phyloP scores from a whole-genome alignment of 2,888 invertebrate species.

The Torymus aiolomorphi region DNA sequence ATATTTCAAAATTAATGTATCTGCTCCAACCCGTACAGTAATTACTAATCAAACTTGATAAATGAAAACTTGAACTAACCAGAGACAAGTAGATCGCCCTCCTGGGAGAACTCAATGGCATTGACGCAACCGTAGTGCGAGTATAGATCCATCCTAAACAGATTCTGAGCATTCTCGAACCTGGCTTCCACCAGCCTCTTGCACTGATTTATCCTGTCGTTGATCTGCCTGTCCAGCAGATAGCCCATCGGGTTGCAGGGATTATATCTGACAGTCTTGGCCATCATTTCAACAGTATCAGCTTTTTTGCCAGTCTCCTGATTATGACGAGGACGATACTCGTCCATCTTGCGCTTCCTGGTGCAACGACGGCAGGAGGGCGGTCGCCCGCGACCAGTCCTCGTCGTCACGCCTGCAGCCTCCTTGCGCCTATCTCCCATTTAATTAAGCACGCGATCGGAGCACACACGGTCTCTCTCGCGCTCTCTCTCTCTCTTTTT shows the following conservation, averaged over 20 bases:
- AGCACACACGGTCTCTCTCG: neutral
- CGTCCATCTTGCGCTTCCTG: slow-evolving; percentile 22
- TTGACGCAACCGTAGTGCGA: slow-evolving; percentile 98
- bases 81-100: slow-evolving; percentile 91
- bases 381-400: slow-evolving; percentile 39
- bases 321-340: slow-evolving; percentile 9
- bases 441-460: slow-evolving; percentile 14
- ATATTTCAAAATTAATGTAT: too few relatives aligned
- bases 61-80: slow-evolving; percentile 79
- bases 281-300: too few relatives aligned
- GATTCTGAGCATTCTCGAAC: slow-evolving; percentile 83
- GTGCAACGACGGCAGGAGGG: slow-evolving; percentile 39
- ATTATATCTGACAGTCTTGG: neutral
- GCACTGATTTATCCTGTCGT: slow-evolving; percentile 79
- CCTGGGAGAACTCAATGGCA: slow-evolving; percentile 94
- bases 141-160: slow-evolving; percentile 89
- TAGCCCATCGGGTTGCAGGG: slow-evolving; percentile 46
- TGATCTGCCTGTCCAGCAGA: slow-evolving; percentile 80
- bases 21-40: neutral
- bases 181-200: slow-evolving; percentile 80
- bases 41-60: neutral
- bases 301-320: neutral
- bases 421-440: slow-evolving; percentile 41
- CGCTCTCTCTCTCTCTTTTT: slow-evolving; percentile 16
- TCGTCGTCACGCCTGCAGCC: slow-evolving; percentile 24